Conservation (phyloP, 2,113 vertebrate species). For the Columba janthina region DNA sequence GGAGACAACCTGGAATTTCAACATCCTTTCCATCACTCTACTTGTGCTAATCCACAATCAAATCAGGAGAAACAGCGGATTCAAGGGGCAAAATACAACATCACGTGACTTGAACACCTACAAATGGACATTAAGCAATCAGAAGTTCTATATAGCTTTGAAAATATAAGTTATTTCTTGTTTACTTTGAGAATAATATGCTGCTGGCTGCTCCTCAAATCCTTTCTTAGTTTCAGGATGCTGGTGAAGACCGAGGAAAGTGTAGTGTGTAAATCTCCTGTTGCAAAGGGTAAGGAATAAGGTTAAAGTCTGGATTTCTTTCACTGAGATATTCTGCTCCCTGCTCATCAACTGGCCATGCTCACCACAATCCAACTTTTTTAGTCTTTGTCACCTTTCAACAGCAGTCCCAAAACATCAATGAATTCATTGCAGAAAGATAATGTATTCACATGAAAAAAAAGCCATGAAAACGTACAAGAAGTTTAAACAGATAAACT, state of each 20-base stretch:
- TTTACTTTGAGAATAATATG: background rate
- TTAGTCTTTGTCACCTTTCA: background rate
- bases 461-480: background rate
- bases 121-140: background rate
- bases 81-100: background rate
- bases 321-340: background rate
- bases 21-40: background rate
- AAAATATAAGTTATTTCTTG: background rate
- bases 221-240: background rate
- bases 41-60: background rate
- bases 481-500: background rate
- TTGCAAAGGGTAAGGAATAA: background rate
- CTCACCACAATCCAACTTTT: background rate
- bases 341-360: background rate
- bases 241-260: background rate
- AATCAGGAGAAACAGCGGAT: background rate
- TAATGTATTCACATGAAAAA: background rate
- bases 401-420: background rate
- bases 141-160: background rate
- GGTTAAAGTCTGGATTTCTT: background rate
- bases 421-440: background rate
- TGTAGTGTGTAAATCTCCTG: background rate
- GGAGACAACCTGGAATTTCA: background rate
- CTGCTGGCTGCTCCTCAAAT: background rate
- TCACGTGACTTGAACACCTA: background rate